Conservation (phyloP, 2,888 invertebrate species). For the Drosophila leonis region DNA sequence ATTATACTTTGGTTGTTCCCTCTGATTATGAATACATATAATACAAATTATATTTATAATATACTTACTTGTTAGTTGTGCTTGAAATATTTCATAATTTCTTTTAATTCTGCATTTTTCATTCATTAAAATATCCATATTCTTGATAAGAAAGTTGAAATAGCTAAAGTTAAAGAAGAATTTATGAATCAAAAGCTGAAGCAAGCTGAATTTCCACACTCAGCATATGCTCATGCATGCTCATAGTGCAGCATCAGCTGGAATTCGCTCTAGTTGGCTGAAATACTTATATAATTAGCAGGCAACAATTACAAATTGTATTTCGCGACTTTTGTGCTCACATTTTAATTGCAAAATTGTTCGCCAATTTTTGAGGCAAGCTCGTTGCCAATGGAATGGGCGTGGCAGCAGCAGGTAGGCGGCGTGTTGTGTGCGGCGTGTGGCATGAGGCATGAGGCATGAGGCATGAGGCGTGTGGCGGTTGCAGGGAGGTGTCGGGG, state of each 20-base stretch:
- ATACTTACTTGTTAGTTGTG: no score
- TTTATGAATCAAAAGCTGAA: not conserved
- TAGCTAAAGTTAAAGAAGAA: not conserved
- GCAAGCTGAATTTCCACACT: not conserved
- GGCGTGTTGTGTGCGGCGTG: not conserved
- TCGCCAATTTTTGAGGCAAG: slow-evolving; percentile 46
- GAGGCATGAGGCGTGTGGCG: not conserved
- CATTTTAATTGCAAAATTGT: slow-evolving; percentile 75
- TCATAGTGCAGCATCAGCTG: slow-evolving; percentile 8
- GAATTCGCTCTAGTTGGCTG: slow-evolving; percentile 4
- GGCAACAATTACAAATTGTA: slow-evolving; percentile 55
- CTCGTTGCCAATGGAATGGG: not conserved
- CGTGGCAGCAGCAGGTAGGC: not conserved
- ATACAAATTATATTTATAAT: no score
- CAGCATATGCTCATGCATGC: not conserved
- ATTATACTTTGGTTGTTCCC: no score
- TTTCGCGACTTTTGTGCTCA: slow-evolving; percentile 65
- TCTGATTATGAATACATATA: no score
- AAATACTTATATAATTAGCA: slow-evolving; percentile 46
- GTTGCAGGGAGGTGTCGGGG: slow-evolving; percentile 34
- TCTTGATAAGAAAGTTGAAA: not conserved
- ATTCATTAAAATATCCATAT: not conserved
- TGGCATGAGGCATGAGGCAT: not conserved
- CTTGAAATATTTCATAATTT: no score
- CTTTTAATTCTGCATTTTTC: no score